Evolutionary conservation across 2,888 invertebrate genomes (phyloP), one percentile per base, ranked within the genome.

Genomic region (Saturnia pavonia): DNA sequence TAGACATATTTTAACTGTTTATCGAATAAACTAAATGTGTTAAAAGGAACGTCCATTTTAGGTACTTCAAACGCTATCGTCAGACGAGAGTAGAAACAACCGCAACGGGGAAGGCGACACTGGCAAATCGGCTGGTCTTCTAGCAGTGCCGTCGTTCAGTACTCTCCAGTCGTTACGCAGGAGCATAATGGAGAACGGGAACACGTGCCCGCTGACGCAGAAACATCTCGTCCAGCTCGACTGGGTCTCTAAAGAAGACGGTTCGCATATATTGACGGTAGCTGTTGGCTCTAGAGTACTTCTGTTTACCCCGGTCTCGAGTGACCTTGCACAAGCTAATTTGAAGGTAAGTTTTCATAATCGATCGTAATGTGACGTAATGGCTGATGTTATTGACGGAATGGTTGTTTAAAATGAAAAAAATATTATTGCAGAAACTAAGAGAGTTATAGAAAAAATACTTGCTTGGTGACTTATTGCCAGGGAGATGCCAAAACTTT

Each of bases 191-290:
- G 98, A 98, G 88, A 97, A 98, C 85, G 98, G 98, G 6, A 98
- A 98, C 86, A 98, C 98, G 0, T 98, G 98, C 81, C 97, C 98
- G 0, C 88, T 98, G 54, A 98, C 98, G 0, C 98, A 98, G 85
- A 98, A 98, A 88, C 98, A 98, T 89, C 94, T 99, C 42, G 99
- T 99, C 0, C 99, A 99, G 85, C 92, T 99, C 57, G 99, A 99
- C 91, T 99, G 99, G 99, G 99, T 99, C 16, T 99, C 99, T 0
- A 99, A 99, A 79, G 99, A 99, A 89, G 99, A 99, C 86, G 99
- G 99, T 0, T 98, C 99, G 0, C 99, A 99, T 87, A 98, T 99
- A 79, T 91, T 99, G 57, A 99, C 99, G 0, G 99, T 99, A 0
- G 99, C 98, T 0, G 98, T 99, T 54, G 99, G 98, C 0, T 98